Conservation (phyloP, 2,113 vertebrate species). For the Mixornis gularis region DNA sequence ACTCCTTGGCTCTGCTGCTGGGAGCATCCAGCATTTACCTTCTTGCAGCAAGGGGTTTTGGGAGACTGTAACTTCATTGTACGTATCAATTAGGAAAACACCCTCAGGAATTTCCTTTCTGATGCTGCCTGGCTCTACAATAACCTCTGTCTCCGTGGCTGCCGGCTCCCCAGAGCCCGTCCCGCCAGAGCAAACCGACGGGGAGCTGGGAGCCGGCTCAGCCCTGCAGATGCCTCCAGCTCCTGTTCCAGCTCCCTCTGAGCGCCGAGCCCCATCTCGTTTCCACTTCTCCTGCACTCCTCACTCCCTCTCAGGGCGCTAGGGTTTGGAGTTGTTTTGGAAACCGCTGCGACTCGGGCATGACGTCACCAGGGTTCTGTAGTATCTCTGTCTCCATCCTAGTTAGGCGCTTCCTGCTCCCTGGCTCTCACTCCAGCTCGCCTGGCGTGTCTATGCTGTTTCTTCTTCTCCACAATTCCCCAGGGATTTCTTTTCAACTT, state of each 20-base stretch:
- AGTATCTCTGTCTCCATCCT: conserved; percentile 70
- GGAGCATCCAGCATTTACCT: conserved; percentile 25
- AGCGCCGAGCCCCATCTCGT: neutral
- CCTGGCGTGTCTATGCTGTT: conserved; percentile 10
- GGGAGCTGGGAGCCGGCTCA: conserved; percentile 11
- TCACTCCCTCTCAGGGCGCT: neutral
- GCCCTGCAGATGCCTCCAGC: neutral
- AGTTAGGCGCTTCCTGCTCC: conserved; percentile 66
- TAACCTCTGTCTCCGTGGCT: neutral
- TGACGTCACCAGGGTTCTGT: conserved; percentile 63
- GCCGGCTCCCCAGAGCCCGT: neutral
- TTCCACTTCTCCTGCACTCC: conserved; percentile 1
- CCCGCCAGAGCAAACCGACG: neutral
- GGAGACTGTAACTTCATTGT: conserved; percentile 31
- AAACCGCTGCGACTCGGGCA: conserved; percentile 41
- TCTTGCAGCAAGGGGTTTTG: neutral
- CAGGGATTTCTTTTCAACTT: neutral
- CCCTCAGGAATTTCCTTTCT: conserved; percentile 44
- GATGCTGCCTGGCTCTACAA: conserved; percentile 18
- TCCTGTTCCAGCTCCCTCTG: neutral
- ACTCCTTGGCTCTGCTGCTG: neutral
- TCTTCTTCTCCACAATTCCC: conserved; percentile 40
- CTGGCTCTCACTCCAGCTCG: conserved; percentile 48
- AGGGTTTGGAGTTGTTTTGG: conserved; percentile 55
- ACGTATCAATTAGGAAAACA: conserved; percentile 23